A percentile compares a stretch with the other conserved stretches of the same genome.
Evolutionary conservation across 2,113 vertebrate species (phyloP).

Genomic region (Rhinoptilus africanus): DNA sequence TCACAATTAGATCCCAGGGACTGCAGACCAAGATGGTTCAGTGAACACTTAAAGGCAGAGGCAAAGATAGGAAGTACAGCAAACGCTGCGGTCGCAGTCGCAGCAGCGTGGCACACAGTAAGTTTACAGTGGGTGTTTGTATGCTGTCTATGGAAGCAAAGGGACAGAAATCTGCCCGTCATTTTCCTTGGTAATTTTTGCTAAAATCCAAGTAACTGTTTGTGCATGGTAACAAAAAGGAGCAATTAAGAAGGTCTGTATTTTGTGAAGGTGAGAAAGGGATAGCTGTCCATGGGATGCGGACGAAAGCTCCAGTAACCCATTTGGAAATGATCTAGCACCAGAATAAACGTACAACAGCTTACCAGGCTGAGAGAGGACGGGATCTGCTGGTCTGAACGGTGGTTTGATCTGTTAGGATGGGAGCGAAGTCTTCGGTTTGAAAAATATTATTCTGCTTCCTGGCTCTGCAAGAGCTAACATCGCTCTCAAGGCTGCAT

Average conservation of each 20-base stretch:
- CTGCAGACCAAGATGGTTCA: background rate
- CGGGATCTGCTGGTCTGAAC: background rate
- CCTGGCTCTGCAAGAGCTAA: slow-evolving; percentile 14
- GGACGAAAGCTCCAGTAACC: background rate
- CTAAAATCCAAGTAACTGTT: background rate
- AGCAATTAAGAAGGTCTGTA: background rate
- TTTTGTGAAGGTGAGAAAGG: slow-evolving; percentile 1
- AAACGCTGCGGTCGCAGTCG: background rate
- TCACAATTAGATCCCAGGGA: background rate
- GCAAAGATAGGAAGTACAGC: background rate
- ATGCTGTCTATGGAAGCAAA: background rate
- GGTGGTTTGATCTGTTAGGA: background rate
- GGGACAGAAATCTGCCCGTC: background rate
- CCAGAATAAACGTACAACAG: slow-evolving; percentile 5
- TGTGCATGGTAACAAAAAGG: background rate
- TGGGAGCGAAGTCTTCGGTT: background rate
- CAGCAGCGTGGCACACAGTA: background rate
- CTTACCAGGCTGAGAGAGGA: slow-evolving; percentile 30
- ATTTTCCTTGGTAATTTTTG: background rate
- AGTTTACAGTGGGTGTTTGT: background rate
- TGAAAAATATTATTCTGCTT: slow-evolving; percentile 41
- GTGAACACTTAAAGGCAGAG: background rate
- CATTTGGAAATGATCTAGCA: background rate
- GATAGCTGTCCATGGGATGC: background rate
- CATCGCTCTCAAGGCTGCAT: slow-evolving; percentile 7